Conservation (phyloP, 1,140 invertebrate species). For the Diachasmimorpha longicaudata region DNA sequence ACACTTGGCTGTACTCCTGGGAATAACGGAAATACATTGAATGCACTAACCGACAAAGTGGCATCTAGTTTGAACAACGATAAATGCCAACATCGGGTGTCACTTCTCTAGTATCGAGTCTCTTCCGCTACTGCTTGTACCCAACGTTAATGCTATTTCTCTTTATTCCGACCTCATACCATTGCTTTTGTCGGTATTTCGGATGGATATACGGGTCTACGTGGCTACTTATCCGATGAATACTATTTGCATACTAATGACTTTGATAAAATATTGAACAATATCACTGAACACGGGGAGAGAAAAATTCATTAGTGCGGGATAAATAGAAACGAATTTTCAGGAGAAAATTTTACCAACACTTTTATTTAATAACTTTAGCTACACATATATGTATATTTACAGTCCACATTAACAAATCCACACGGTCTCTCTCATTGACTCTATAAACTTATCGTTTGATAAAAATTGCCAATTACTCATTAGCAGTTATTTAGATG, state of each 20-base stretch:
- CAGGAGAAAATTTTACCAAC: too few species aligned
- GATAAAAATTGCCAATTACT: too few species aligned
- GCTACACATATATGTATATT: too few species aligned
- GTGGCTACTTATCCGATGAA: not conserved
- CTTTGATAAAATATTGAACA: not conserved
- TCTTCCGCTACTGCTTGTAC: not conserved
- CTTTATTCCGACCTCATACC: not conserved
- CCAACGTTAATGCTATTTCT: not conserved
- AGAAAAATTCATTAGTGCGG: too few species aligned
- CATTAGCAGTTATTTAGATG: too few species aligned
- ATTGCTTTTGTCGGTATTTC: not conserved
- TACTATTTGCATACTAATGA: not conserved
- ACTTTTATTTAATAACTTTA: too few species aligned
- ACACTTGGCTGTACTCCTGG: not conserved
- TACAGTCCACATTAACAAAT: too few species aligned
- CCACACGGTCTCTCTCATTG: too few species aligned
- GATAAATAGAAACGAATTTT: too few species aligned
- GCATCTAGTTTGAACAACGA: constrained; percentile 14
- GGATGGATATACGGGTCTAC: not conserved
- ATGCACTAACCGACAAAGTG: not conserved
- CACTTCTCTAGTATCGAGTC: not conserved
- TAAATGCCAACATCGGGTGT: not conserved
- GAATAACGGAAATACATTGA: constrained; percentile 16
- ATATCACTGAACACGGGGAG: too few species aligned
- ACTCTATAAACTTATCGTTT: too few species aligned